phyloP scores from a whole-genome alignment of 2,888 invertebrate species.

The Drosophila austrosaltans region DNA sequence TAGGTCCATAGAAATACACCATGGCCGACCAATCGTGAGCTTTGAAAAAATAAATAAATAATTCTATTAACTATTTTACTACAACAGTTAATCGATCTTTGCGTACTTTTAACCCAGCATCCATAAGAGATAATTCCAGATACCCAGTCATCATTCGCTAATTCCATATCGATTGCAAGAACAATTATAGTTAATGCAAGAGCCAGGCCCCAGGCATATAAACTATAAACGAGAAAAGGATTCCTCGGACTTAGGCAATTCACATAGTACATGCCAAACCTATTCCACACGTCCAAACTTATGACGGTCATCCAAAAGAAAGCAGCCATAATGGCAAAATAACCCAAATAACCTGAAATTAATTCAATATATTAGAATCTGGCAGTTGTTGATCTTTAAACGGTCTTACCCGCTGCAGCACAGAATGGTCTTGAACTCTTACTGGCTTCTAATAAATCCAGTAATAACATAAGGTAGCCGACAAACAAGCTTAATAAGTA shows the following conservation, averaged over 20 bases:
- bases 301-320: slow-evolving; percentile 94
- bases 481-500: slow-evolving; percentile 87
- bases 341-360: slow-evolving; percentile 78
- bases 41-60: slow-evolving; percentile 18
- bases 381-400: background rate
- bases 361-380: background rate
- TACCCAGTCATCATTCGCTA: slow-evolving; percentile 56
- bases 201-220: slow-evolving; percentile 79
- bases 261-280: slow-evolving; percentile 51
- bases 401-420: slow-evolving; percentile 5
- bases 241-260: slow-evolving; percentile 50
- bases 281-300: slow-evolving; percentile 92
- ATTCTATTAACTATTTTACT: background rate
- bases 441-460: slow-evolving; percentile 84
- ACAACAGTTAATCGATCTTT: background rate
- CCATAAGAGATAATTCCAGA: slow-evolving; percentile 85
- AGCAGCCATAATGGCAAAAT: slow-evolving; percentile 90
- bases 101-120: slow-evolving; percentile 86
- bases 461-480: slow-evolving; percentile 85
- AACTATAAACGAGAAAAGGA: slow-evolving; percentile 69
- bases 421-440: background rate
- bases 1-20: slow-evolving; percentile 78
- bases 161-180: slow-evolving; percentile 16
- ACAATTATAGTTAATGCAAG: slow-evolving; percentile 59
- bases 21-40: slow-evolving; percentile 70